Evolutionary conservation across 2,113 vertebrate species (phyloP).

Genomic region (Empidonax traillii): DNA sequence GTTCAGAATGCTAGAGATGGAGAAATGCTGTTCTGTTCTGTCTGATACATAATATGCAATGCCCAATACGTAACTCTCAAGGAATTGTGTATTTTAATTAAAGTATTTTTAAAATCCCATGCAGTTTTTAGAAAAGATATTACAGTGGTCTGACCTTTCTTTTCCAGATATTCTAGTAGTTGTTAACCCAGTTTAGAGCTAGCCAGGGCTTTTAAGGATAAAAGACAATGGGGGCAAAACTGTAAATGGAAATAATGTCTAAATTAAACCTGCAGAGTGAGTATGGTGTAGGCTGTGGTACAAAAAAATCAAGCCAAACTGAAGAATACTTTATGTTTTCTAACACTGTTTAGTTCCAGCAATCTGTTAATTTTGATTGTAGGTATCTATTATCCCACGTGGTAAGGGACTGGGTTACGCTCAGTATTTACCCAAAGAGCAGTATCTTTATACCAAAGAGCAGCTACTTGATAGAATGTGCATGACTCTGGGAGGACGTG

Average conservation of each 20-base stretch:
- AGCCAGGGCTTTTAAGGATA: constrained; percentile 43
- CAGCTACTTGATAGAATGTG: constrained; percentile 98
- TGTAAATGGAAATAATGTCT: neutral
- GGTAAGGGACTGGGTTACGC: constrained; percentile 96
- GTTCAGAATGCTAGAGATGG: neutral
- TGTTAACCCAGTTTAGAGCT: constrained; percentile 8
- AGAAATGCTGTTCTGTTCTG: neutral
- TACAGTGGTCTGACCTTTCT: neutral
- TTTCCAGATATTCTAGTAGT: constrained; percentile 29
- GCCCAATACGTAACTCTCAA: neutral
- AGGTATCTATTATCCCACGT: constrained; percentile 98
- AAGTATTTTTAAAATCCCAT: neutral
- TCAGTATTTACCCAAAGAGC: constrained; percentile 94
- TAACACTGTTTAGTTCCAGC: neutral
- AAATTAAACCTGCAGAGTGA: neutral
- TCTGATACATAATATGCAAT: neutral
- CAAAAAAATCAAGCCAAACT: neutral
- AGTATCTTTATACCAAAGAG: constrained; percentile 94
- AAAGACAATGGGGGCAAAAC: constrained; percentile 6
- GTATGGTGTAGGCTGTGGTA: neutral
- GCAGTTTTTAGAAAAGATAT: neutral
- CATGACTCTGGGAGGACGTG: constrained; percentile 94
- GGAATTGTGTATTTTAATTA: neutral
- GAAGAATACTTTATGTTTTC: neutral
- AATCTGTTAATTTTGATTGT: constrained; percentile 1